Evolutionary conservation across 2,888 invertebrate genomes (phyloP).

Genomic region (Lysandra bellargus): DNA sequence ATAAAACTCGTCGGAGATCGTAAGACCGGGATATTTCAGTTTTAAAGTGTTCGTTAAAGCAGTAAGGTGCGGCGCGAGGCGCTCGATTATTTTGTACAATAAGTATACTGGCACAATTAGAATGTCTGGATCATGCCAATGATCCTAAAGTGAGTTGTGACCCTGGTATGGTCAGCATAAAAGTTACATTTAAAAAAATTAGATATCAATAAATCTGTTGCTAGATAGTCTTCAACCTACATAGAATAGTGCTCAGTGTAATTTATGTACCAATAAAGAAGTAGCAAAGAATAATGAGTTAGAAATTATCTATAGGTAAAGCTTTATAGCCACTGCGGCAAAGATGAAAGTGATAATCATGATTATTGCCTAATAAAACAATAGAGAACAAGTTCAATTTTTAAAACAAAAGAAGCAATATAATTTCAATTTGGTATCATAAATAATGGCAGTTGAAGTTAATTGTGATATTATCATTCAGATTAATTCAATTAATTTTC

Average conservation of each 20-base stretch:
- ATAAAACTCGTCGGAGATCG: conserved; percentile 78
- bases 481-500: conserved; percentile 27
- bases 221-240: background rate
- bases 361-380: background rate
- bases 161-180: conserved; percentile 31
- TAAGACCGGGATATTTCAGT: conserved; percentile 69
- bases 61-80: conserved; percentile 17
- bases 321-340: background rate
- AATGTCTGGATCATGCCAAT: conserved; percentile 63
- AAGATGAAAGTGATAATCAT: conserved; percentile 4
- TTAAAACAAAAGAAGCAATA: conserved; percentile 24
- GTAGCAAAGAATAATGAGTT: background rate
- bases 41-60: conserved; percentile 35
- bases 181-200: background rate
- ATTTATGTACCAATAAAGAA: background rate
- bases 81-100: conserved; percentile 35
- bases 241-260: background rate
- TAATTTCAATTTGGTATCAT: conserved; percentile 18
- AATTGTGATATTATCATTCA: conserved; percentile 7
- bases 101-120: conserved; percentile 55
- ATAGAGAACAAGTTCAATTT: conserved; percentile 3
- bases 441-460: conserved; percentile 13
- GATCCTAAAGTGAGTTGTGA: conserved; percentile 57
- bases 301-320: background rate
- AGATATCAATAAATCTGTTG: background rate